Base-by-base conservation (phyloP, 2,888 invertebrate species). In the Eumacrocentrus americanus region DNA sequence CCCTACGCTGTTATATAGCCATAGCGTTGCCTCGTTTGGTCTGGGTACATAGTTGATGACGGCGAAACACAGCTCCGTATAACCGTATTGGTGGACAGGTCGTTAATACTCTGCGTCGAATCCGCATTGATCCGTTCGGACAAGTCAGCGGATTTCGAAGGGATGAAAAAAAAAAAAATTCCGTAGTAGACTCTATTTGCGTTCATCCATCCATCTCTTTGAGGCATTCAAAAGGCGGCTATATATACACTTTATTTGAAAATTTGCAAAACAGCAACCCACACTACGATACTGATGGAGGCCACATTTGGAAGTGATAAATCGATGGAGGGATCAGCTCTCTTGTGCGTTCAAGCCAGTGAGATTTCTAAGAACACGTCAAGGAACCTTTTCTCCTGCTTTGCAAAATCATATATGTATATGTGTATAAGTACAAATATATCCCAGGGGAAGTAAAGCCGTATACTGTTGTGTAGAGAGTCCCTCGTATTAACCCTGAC, bases 91-190 rank as follows among this genome's bases (percentile, higher is more conserved):
- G 52, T 40, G 40, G 52, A 52, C 40, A 52, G 52, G 40, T 52
- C 52, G 52, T 52, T 52, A 52, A 52, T 52, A 38, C 38, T 52
- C 52, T 23, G 37, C 37, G 38, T 52, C 38, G 25, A 52, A 52
- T 52, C 52, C 40, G 11, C 52, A 52, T 52, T 52, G 52, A 52
- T 52, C 52, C 52, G 40, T 40, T 22, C 37, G 38, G 38, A 25
- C 52, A 54, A 54, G 54, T 44, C 44, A 54, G 34, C 44, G 54
- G 20, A 54, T 54, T 54, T 44, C 29, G 6, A 40, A 40, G 18
- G 9, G 9, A 16, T 16, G 6, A 37, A 2, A 6, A 20, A 42
- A 42, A 42, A 44, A 44, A 44, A 22, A 22, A 2, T 1, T 18
- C 7, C 20, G 9, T 9, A 16, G 22, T 52, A 22, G 16, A 54